Conservation (phyloP, 2,888 invertebrate genomes). For the Coleophora deauratella region DNA sequence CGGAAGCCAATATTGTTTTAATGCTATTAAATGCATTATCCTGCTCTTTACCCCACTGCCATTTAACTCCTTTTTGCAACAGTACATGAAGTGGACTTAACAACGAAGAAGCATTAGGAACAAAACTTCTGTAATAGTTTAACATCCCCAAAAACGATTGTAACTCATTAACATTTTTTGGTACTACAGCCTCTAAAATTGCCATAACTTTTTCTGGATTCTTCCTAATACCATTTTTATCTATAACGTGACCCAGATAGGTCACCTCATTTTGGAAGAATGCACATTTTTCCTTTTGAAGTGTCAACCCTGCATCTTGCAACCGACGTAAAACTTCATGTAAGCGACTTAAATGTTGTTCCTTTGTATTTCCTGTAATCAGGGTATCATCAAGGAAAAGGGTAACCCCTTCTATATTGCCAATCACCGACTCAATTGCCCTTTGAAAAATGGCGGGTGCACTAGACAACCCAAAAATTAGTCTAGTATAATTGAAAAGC, state of each 20-base stretch:
- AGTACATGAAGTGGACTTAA: conserved; percentile 14
- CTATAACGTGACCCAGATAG: conserved; percentile 12
- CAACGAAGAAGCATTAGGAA: conserved; percentile 1
- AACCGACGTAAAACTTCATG: conserved; percentile 1
- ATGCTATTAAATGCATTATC: conserved; percentile 8
- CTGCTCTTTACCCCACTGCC: conserved; percentile 14
- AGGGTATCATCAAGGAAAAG: not conserved
- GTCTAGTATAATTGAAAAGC: not conserved
- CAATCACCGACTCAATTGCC: not conserved
- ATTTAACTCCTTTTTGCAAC: conserved; percentile 10
- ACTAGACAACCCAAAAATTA: not conserved
- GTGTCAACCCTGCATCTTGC: conserved; percentile 1
- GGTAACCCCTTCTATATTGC: not conserved
- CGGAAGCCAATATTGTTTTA: conserved; percentile 3
- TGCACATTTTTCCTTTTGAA: conserved; percentile 7
- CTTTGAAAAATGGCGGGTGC: not conserved
- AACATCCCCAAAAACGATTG: not conserved
- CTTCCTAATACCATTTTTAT: conserved; percentile 10
- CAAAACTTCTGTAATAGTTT: not conserved
- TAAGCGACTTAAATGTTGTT: not conserved
- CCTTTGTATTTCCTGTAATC: not conserved
- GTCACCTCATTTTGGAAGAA: conserved; percentile 10
- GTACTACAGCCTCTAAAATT: too few species aligned
- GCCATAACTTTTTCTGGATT: not conserved
- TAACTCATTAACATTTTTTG: too few species aligned